A percentile compares a stretch with the other conserved stretches of the same genome.
phyloP scores from a whole-genome alignment of 2,113 vertebrate genomes.

The Corydoras sp. region DNA sequence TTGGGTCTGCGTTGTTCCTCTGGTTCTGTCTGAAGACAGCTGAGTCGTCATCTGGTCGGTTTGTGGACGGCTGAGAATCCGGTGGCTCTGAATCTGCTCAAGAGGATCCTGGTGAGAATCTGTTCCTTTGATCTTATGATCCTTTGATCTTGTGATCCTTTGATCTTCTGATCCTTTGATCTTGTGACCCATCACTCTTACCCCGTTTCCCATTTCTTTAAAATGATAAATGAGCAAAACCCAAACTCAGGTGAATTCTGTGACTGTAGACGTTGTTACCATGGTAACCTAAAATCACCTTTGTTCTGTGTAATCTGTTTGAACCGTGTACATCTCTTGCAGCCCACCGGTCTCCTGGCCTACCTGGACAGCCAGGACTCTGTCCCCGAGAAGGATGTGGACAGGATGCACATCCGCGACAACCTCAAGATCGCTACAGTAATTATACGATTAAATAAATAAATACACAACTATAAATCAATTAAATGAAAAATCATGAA shows the following conservation, averaged over 20 bases:
- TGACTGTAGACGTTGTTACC: too few species aligned
- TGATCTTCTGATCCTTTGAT: too few species aligned
- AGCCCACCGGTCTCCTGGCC: constrained; percentile 89
- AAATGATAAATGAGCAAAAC: too few species aligned
- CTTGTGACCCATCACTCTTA: too few species aligned
- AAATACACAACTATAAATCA: not conserved
- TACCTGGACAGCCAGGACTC: constrained; percentile 88
- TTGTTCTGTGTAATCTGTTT: too few species aligned
- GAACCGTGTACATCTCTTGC: not conserved
- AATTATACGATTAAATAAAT: constrained; percentile 37
- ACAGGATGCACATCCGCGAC: constrained; percentile 95
- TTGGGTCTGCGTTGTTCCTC: not conserved
- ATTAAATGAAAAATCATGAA: too few species aligned
- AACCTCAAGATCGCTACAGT: constrained; percentile 95
- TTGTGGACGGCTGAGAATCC: constrained; percentile 95
- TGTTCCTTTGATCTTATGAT: not conserved
- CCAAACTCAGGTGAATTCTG: too few species aligned
- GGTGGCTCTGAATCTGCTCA: constrained; percentile 87
- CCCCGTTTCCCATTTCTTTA: too few species aligned
- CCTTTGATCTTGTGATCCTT: too few species aligned
- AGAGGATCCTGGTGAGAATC: constrained; percentile 87
- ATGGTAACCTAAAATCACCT: too few species aligned
- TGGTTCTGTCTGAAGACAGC: constrained; percentile 71
- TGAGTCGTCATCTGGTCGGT: constrained; percentile 96
- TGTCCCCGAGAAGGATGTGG: constrained; percentile 91